phyloP scores from a whole-genome alignment of 2,797 vertebrate species.

The Tiaroga cobitis region DNA sequence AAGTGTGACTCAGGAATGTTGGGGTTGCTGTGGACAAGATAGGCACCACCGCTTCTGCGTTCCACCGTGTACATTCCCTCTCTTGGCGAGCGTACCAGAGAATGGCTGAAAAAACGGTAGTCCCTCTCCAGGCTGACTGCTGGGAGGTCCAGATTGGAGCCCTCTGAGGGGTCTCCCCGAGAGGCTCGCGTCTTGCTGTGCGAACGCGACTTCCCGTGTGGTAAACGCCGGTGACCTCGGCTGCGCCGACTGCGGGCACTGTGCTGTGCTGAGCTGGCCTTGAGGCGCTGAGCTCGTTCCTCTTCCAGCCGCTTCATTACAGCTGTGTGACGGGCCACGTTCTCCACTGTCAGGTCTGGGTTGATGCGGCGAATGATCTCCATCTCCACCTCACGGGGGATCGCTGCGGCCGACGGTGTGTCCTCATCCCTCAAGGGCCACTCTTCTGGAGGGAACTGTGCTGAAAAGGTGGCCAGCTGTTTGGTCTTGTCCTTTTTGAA shows the following conservation, averaged over 20 bases:
- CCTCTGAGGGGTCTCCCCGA: constrained; percentile 93
- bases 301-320: constrained; percentile 99
- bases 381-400: constrained; percentile 97
- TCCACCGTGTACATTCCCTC: constrained; percentile 96
- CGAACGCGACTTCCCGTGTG: constrained; percentile 94
- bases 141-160: constrained; percentile 90
- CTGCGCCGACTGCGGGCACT: constrained; percentile 93
- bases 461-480: constrained; percentile 96
- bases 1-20: constrained; percentile 95
- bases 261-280: constrained; percentile 92
- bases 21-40: constrained; percentile 93
- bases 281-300: constrained; percentile 94
- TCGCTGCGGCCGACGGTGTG: constrained; percentile 85
- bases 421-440: constrained; percentile 98
- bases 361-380: constrained; percentile 98
- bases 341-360: constrained; percentile 98
- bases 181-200: constrained; percentile 96
- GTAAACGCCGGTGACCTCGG: constrained; percentile 89
- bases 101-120: constrained; percentile 93
- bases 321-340: constrained; percentile 96
- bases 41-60: constrained; percentile 85
- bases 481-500: constrained; percentile 99
- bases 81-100: constrained; percentile 90
- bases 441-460: constrained; percentile 98
- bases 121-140: constrained; percentile 86